Evolutionary conservation across 2,113 vertebrate genomes (phyloP).

Genomic region (Mungos mungo): DNA sequence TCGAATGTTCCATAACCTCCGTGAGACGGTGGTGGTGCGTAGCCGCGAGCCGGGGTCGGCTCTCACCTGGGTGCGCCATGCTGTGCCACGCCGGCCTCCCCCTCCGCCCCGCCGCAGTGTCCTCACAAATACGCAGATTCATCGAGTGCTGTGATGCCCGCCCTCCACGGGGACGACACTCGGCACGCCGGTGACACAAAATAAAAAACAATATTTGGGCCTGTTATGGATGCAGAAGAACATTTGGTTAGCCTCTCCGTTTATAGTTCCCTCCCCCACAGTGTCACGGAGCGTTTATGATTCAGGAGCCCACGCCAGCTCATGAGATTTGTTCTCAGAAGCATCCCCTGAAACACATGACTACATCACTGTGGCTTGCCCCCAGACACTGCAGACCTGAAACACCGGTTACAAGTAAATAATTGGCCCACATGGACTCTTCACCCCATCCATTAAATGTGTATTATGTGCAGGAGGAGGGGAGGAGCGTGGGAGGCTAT

Average conservation of each 20-base stretch:
- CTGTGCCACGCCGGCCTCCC: fast-evolving
- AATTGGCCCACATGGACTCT: background rate
- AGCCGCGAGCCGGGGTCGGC: background rate
- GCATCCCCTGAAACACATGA: background rate
- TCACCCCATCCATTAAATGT: background rate
- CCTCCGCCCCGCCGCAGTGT: background rate
- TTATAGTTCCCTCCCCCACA: background rate
- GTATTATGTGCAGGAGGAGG: fast-evolving
- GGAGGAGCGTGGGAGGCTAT: background rate
- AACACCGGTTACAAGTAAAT: background rate
- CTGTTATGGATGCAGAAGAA: background rate
- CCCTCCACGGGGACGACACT: background rate
- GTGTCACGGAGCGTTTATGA: background rate
- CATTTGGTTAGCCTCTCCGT: background rate
- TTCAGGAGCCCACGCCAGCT: background rate
- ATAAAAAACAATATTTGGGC: background rate
- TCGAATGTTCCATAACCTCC: background rate
- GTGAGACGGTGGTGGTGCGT: fast-evolving
- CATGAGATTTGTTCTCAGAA: background rate
- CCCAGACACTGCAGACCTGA: background rate
- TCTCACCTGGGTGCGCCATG: background rate
- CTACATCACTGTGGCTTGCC: fast-evolving
- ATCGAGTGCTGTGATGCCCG: background rate
- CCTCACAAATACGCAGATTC: background rate
- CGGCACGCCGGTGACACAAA: background rate